phyloP scores from a whole-genome alignment of 2,113 vertebrate species.

The Tretioscincus oriximinensis region DNA sequence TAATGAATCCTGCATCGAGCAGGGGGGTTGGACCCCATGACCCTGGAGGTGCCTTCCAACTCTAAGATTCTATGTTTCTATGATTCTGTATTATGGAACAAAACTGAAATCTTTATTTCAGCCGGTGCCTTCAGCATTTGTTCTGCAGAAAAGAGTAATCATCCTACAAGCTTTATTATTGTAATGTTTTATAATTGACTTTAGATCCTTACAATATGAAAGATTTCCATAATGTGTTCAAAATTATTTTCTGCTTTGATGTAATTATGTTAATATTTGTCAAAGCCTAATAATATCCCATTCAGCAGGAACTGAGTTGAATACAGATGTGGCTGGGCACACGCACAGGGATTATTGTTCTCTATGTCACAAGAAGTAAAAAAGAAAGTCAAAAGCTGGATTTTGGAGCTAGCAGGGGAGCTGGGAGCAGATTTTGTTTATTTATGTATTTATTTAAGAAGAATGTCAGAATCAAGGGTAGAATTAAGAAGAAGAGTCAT shows the following conservation, averaged over 20 bases:
- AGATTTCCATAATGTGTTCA: constrained; percentile 19
- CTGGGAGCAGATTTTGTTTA: too few relatives aligned
- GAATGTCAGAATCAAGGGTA: too few relatives aligned
- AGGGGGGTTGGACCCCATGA: too few relatives aligned
- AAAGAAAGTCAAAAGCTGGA: too few relatives aligned
- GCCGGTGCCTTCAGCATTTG: constrained; percentile 45
- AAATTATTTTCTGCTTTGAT: constrained; percentile 24
- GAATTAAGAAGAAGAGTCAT: too few relatives aligned
- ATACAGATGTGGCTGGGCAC: neutral
- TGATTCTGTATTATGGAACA: neutral
- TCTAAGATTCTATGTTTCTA: too few relatives aligned
- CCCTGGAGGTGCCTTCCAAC: too few relatives aligned
- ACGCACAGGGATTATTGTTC: neutral
- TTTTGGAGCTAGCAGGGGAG: too few relatives aligned
- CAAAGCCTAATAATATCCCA: neutral
- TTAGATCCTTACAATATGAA: constrained; percentile 32
- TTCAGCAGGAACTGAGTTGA: constrained; percentile 14
- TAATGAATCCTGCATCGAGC: too few relatives aligned
- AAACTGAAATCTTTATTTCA: constrained; percentile 26
- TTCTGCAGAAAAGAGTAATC: neutral
- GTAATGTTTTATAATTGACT: constrained; percentile 18
- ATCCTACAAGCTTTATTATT: neutral
- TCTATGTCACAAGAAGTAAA: too few relatives aligned
- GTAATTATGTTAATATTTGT: constrained; percentile 30
- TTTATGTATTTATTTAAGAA: too few relatives aligned